Percentiles rank a stretch among this genome's conserved stretches.
Conservation (phyloP, 2,113 vertebrate genomes). For the Fulica atra region DNA sequence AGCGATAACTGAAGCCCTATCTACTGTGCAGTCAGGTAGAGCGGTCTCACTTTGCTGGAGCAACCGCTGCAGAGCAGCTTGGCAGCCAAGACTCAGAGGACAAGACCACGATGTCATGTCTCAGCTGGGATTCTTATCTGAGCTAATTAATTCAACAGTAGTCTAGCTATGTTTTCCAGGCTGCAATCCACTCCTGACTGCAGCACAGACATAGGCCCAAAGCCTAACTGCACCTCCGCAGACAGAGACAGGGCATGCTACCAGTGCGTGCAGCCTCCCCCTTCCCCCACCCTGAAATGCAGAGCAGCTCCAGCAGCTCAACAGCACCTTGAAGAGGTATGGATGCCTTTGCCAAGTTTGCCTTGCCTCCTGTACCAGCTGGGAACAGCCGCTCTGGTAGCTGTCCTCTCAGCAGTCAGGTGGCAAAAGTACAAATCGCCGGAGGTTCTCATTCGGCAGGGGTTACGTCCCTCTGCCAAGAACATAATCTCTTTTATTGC, state of each 20-base stretch:
- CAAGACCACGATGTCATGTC: background rate
- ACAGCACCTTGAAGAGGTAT: background rate
- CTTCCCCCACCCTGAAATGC: fast-evolving
- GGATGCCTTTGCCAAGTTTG: background rate
- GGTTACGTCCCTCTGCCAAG: background rate
- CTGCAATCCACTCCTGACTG: background rate
- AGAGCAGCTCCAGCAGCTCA: background rate
- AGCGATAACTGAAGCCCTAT: fast-evolving
- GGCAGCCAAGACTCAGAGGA: background rate
- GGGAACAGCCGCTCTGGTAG: background rate
- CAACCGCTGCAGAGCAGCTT: background rate
- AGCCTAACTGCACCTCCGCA: fast-evolving
- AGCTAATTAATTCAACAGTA: background rate
- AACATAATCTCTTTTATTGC: constrained; percentile 26
- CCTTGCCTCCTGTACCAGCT: background rate
- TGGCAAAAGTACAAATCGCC: background rate
- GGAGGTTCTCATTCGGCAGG: background rate
- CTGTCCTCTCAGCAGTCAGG: background rate
- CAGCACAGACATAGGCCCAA: background rate
- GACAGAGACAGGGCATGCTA: background rate
- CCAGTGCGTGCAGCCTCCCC: background rate
- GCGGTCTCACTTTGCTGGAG: background rate
- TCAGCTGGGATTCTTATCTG: background rate
- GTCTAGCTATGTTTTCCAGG: background rate
- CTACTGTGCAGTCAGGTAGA: background rate